Percentiles rank a stretch among this genome's conserved stretches.
phyloP scores from a whole-genome alignment of 1,140 invertebrate genomes.

The Bombus difficillimus region DNA sequence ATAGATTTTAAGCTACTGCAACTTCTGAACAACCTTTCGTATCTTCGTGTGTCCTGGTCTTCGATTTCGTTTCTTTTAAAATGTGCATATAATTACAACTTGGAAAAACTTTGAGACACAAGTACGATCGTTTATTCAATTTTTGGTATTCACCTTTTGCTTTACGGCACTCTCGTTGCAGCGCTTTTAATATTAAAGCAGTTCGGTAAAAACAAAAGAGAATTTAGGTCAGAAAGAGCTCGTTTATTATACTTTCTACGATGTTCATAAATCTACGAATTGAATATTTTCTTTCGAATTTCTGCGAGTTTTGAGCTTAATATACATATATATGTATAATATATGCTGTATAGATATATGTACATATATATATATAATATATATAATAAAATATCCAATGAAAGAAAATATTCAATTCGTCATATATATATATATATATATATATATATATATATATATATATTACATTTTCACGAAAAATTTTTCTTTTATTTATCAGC shows the following conservation, averaged over 20 bases:
- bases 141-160: neutral
- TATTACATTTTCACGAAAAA: neutral
- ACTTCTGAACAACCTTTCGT: neutral
- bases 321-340: too few relatives aligned
- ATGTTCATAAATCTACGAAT: conserved; percentile 6
- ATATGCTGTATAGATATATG: too few relatives aligned
- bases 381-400: too few relatives aligned
- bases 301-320: neutral
- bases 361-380: too few relatives aligned
- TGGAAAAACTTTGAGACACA: neutral
- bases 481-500: neutral
- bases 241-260: neutral
- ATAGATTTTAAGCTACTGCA: conserved; percentile 15
- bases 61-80: conserved; percentile 22
- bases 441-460: too few relatives aligned
- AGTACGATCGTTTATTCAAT: conserved; percentile 11
- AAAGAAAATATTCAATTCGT: too few relatives aligned
- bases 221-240: conserved; percentile 21
- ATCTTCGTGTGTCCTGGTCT: neutral
- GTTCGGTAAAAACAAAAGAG: neutral
- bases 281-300: conserved; percentile 33
- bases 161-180: neutral
- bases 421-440: too few relatives aligned
- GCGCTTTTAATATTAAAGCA: conserved; percentile 19
- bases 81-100: conserved; percentile 34